These are phyloP conservation scores for Hyles vespertilio DNA, from an alignment of 1,140 invertebrate species.

Conservation along the genomic window DNA sequence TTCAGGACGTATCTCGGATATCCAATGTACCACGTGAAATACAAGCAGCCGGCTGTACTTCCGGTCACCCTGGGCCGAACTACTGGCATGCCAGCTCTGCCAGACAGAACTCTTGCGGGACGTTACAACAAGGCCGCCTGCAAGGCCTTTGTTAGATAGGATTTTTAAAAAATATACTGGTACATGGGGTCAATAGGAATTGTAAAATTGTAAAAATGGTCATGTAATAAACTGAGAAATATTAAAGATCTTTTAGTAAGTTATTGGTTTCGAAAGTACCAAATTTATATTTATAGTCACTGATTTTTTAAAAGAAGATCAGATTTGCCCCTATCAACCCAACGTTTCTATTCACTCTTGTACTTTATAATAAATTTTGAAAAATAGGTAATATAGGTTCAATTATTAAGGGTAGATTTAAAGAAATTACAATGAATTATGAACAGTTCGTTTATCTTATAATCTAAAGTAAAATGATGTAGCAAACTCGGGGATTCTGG, in stretches of 20 bases:
- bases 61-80: constrained; percentile 68
- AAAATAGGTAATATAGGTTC: neutral
- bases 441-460: constrained; percentile 19
- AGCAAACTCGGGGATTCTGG: constrained; percentile 78
- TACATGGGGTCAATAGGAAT: no score
- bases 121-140: constrained; percentile 61
- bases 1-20: constrained; percentile 74
- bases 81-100: constrained; percentile 65
- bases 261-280: no score
- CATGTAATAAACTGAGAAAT: no score
- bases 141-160: constrained; percentile 51
- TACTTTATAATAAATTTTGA: no score
- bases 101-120: constrained; percentile 71
- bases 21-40: constrained; percentile 74
- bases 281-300: no score
- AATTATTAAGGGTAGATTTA: neutral
- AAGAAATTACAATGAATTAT: neutral
- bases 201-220: no score
- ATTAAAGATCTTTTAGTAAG: no score
- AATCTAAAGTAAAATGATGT: constrained; percentile 76
- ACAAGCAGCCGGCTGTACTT: constrained; percentile 75
- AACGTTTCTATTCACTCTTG: no score
- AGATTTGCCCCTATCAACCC: no score
- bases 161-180: no score
- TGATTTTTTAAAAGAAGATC: no score